Base-by-base conservation (phyloP, 2,888 invertebrate species). In the Glyphotaelius pellucidus region DNA sequence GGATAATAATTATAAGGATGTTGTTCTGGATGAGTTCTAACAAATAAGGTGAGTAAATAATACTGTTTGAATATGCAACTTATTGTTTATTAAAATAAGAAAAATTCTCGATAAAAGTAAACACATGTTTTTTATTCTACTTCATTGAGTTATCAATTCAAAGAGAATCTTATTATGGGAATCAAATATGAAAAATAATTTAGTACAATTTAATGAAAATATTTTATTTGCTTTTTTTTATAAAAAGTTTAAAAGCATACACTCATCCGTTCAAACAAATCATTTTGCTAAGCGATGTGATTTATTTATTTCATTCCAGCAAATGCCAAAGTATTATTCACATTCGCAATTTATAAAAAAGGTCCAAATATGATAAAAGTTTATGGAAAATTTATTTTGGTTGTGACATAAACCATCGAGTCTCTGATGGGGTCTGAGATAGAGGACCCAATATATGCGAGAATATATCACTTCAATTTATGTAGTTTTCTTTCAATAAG, bases 351-450 rank as follows among this genome's bases (percentile, higher is more conserved):
- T 67, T 67, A 67, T 67, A 67, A 67, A 67, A 67, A 67, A 67
- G 52, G 52, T 15, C 25, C 52, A 67, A 67, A 67, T 67, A 67
- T 67, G 52, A 67, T 67, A 67, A 67, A 67, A 67, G 52, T 67
- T 67, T 67, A 67, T 25, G 52, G 52, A 67, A 67, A 38, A 85
- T 85, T 85, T 85, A 85, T 85, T 38, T 85, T 38, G 85, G 85
- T 85, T 85, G 85, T 85, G 35, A 85, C 85, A 85, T 85, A 85
- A 85, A 85, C 85, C 38, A 85, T 85, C 85, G 35, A 85, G 85
- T 12, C n/a, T n/a, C 85, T 85, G 85, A 85, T 85, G 85, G 85
- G 85, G 85, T 85, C 42, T n/a, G n/a, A 7, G 85, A 85, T 85
- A 85, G 25, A 42, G 38, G 38, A 85, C 38, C 85, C 85, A 85